These are phyloP conservation scores for Poeciliopsis turrubarensis DNA, from an alignment of 2,113 vertebrate species.

Conservation along the genomic window DNA sequence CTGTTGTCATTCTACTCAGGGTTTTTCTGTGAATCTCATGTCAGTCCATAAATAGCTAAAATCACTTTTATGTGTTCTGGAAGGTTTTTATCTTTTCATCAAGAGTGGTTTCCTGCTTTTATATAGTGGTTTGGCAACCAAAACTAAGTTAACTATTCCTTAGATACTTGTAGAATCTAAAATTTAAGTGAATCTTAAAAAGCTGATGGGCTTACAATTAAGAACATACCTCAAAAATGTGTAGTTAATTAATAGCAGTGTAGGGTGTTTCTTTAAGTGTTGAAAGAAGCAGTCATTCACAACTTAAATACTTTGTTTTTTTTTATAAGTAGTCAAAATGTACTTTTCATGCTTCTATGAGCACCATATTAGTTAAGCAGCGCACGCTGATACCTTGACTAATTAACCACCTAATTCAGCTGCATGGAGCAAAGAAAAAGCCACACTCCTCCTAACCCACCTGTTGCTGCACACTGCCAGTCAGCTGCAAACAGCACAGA, in stretches of 20 bases:
- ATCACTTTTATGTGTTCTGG: neutral
- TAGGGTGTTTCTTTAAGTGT: no score
- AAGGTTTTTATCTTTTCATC: neutral
- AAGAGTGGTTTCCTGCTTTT: neutral
- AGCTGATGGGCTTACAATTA: neutral
- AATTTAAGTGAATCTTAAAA: no score
- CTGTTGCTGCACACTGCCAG: neutral
- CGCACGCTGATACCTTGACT: neutral
- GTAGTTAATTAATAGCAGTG: no score
- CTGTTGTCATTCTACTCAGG: neutral
- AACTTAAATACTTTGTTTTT: no score
- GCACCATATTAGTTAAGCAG: neutral
- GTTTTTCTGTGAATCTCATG: neutral
- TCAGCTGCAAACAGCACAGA: neutral
- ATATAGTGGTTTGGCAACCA: neutral
- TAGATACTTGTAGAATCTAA: neutral
- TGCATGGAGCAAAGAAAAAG: no score
- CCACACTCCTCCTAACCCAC: neutral
- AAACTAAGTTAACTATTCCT: neutral
- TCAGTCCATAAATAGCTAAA: neutral
- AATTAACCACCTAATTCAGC: neutral
- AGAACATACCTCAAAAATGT: neutral
- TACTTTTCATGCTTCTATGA: neutral
- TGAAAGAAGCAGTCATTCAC: no score
- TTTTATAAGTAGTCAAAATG: no score